Conservation (phyloP, 2,797 vertebrate species). For the Acropternis orthonyx region DNA sequence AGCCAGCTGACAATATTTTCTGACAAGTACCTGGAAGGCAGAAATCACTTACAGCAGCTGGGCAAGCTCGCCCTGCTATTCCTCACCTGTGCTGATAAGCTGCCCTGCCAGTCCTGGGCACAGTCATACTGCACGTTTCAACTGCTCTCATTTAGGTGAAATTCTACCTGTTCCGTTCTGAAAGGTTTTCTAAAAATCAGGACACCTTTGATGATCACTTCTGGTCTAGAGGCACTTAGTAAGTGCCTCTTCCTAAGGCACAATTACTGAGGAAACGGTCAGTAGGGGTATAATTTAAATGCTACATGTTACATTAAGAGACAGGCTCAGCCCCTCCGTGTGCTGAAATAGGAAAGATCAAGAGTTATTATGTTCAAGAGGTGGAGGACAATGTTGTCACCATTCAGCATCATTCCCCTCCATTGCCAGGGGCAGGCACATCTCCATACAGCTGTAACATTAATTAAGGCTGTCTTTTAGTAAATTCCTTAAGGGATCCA, state of each 20-base stretch:
- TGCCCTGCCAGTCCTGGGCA: background rate
- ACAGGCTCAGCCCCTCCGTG: background rate
- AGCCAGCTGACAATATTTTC: background rate
- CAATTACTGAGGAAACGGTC: background rate
- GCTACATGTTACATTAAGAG: background rate
- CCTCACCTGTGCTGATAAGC: background rate
- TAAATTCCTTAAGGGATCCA: conserved; percentile 28
- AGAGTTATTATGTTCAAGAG: background rate
- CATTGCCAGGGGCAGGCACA: background rate
- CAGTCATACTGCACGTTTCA: background rate
- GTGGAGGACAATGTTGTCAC: background rate
- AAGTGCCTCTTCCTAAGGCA: background rate
- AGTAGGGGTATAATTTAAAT: background rate
- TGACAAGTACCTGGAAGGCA: background rate
- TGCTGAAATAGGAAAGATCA: background rate
- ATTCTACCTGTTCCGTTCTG: background rate
- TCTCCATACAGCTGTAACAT: conserved; percentile 23
- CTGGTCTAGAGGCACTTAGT: background rate
- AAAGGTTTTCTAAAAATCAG: background rate
- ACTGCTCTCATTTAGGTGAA: background rate
- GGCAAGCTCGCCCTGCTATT: background rate
- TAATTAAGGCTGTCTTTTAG: conserved; percentile 50
- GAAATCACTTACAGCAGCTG: background rate
- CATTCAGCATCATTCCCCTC: background rate
- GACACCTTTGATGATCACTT: background rate